Base-by-base conservation (phyloP, 2,888 invertebrate species). In the Cerastis rubricosa region DNA sequence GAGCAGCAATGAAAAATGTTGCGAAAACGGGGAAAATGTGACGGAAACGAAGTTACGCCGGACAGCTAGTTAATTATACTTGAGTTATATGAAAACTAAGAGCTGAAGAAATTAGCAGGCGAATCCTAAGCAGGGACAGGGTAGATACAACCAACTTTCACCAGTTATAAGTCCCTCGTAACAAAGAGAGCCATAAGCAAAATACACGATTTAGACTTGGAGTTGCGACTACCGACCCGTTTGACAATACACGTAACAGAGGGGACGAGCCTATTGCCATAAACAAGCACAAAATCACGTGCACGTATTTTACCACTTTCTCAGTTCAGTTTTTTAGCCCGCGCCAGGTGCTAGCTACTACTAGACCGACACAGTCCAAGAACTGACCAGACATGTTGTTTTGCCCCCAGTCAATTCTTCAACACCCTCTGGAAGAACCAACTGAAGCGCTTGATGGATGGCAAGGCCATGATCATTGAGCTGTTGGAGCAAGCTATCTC, bases 401-500 rank as follows among this genome's bases (percentile, higher is more conserved):
- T 17, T 11, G 70, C 14, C 85, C 85, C 0, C 88, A 98, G 99
- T 49, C 97, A 98, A 43, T 98, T 98, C 87, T 99, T 99, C 94
- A 99, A 99, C 93, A 97, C 97, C 9, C 97, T 98, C 81, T 99
- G 99, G 98, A 98, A 98, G 91, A 97, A 98, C 88, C 97, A 99
- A 90, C 97, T 98, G 59, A 97, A 97, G 67, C 98, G 98, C 74
- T 97, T 99, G 70, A 98, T 98, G 91, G 97, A 97, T 59, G 98
- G 99, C 2, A 98, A 99, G 90, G 98, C 98, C 80, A 97, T 98
- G 89, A 98, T 99, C 92, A 97, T 98, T 87, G 99, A 99, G 90
- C 95, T 99, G 76, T 98, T 99, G 80, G 99, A 99, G 89, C 98
- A 98, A 88, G 98, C 99, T 0, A 99, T 98, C 40, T 96, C 98